Conservation (phyloP, 2,888 invertebrate genomes). For the Epistrophe eligans region DNA sequence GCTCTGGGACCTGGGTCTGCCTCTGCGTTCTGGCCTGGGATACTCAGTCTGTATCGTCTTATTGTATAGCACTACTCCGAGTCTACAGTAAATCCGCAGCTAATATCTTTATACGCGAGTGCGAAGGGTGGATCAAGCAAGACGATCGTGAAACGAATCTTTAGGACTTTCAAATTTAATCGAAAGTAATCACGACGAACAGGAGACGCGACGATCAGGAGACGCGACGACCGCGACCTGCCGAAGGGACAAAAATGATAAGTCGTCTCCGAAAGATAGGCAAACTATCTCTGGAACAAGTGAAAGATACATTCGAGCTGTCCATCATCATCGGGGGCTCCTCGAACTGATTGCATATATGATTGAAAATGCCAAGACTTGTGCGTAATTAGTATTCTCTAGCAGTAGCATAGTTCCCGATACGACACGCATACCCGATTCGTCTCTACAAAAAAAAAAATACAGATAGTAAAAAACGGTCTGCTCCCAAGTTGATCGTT, state of each 20-base stretch:
- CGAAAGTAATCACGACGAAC: slow-evolving; percentile 54
- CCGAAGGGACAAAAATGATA: slow-evolving; percentile 50
- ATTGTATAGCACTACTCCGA: slow-evolving; percentile 54
- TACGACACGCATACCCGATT: slow-evolving; percentile 69
- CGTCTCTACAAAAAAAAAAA: slow-evolving; percentile 21
- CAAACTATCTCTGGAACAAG: slow-evolving; percentile 51
- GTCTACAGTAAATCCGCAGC: slow-evolving; percentile 53
- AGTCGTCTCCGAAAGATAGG: slow-evolving; percentile 29
- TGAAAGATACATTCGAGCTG: slow-evolving; percentile 62
- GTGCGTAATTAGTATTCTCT: slow-evolving; percentile 73
- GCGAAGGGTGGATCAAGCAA: slow-evolving; percentile 53
- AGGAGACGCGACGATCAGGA: background rate
- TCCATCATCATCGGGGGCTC: slow-evolving; percentile 59
- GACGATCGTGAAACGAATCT: slow-evolving; percentile 60
- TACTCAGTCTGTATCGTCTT: slow-evolving; percentile 45
- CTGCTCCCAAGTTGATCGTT: slow-evolving; percentile 43
- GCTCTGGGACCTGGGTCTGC: slow-evolving; percentile 36
- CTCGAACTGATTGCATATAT: slow-evolving; percentile 59
- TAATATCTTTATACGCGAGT: slow-evolving; percentile 57
- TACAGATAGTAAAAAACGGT: slow-evolving; percentile 31
- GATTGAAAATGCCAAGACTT: slow-evolving; percentile 67
- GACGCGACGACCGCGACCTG: slow-evolving; percentile 4
- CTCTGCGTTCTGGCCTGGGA: slow-evolving; percentile 20
- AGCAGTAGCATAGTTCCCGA: slow-evolving; percentile 67
- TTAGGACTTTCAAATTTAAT: slow-evolving; percentile 60